Evolutionary conservation across 1,140 invertebrate species (phyloP).

Genomic region (Heliconius nattereri): DNA sequence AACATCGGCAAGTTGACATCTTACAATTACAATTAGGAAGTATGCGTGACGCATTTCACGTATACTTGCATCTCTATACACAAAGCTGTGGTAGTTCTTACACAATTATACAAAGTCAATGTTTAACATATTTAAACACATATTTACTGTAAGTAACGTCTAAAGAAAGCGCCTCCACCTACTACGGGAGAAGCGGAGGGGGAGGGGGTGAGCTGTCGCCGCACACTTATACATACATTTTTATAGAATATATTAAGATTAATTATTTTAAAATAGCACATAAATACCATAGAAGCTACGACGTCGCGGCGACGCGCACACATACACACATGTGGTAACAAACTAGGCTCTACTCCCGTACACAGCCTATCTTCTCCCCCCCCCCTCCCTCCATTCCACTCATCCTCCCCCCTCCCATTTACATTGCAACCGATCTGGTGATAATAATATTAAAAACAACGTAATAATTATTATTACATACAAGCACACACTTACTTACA

Average conservation of each 20-base stretch:
- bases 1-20: background rate
- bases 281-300: slow-evolving; percentile 28
- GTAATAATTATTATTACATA: slow-evolving; percentile 36
- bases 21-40: background rate
- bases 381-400: background rate
- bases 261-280: slow-evolving; percentile 36
- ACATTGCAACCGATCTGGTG: slow-evolving; percentile 60
- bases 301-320: slow-evolving; percentile 6
- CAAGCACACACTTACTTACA: slow-evolving; percentile 33
- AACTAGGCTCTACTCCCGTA: background rate
- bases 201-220: background rate
- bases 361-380: background rate
- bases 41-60: background rate
- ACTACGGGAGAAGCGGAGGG: background rate
- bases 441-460: slow-evolving; percentile 78
- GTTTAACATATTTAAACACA: background rate
- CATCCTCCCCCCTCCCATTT: background rate
- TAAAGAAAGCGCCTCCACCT: background rate
- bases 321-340: slow-evolving; percentile 13
- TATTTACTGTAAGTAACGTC: background rate
- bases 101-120: slow-evolving; percentile 19
- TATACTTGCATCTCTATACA: slow-evolving; percentile 2
- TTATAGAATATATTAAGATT: slow-evolving; percentile 17
- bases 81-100: slow-evolving; percentile 10
- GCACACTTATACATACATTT: background rate